A percentile compares a stretch with the other conserved stretches of the same genome.
phyloP scores from a whole-genome alignment of 2,888 invertebrate species.

The Aromia moschata region DNA sequence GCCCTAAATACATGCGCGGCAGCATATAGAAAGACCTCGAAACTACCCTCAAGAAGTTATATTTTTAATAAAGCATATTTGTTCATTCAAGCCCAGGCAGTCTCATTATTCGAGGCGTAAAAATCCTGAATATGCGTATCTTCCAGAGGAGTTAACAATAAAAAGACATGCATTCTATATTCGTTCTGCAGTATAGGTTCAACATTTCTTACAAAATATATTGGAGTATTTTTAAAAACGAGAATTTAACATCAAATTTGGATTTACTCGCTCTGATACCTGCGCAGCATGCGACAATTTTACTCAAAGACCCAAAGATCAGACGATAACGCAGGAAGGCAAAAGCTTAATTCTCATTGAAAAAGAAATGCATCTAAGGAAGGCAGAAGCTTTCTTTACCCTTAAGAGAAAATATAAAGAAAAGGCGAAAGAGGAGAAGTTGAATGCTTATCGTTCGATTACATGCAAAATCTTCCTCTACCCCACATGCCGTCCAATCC shows the following conservation, averaged over 20 bases:
- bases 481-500: slow-evolving; percentile 34
- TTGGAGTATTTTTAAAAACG: not conserved
- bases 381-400: slow-evolving; percentile 15
- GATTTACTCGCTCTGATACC: slow-evolving; percentile 6
- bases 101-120: slow-evolving; percentile 4
- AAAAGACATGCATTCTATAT: not conserved
- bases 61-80: slow-evolving; percentile 4
- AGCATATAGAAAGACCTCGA: not conserved
- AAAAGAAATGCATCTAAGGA: slow-evolving; percentile 21
- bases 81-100: not conserved
- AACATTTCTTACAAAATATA: slow-evolving; percentile 12
- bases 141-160: not conserved
- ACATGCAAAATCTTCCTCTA: slow-evolving; percentile 37
- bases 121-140: not conserved
- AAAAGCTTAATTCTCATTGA: slow-evolving; percentile 4
- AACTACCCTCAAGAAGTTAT: slow-evolving; percentile 1
- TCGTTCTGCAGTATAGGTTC: not conserved
- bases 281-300: slow-evolving; percentile 2
- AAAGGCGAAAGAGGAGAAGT: slow-evolving; percentile 26
- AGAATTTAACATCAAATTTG: slow-evolving; percentile 14
- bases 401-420: slow-evolving; percentile 31
- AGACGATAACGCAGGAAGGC: not conserved
- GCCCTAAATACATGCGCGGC: not conserved
- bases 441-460: slow-evolving; percentile 30
- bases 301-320: slow-evolving; percentile 1